phyloP scores from a whole-genome alignment of 2,113 vertebrate species.

The Oceanodroma tethys region DNA sequence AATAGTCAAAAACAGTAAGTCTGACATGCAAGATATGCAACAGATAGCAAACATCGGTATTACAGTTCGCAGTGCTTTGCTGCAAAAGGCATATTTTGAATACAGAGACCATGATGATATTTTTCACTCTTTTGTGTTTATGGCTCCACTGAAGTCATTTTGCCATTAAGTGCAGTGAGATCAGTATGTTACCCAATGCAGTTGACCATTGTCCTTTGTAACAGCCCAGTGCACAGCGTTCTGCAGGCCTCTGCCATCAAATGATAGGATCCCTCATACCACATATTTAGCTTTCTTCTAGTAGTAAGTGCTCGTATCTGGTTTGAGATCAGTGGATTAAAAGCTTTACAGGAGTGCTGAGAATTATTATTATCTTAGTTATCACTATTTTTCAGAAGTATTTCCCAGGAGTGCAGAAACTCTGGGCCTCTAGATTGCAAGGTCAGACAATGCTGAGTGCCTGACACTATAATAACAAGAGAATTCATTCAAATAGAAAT shows the following conservation, averaged over 20 bases:
- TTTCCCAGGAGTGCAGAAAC: background rate
- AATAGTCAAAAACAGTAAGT: background rate
- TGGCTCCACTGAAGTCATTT: background rate
- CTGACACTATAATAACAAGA: background rate
- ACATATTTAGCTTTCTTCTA: background rate
- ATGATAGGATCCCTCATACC: background rate
- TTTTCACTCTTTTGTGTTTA: background rate
- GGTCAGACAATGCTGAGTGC: slow-evolving; percentile 23
- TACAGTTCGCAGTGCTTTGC: background rate
- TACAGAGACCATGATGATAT: background rate
- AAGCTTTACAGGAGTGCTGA: slow-evolving; percentile 48
- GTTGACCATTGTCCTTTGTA: background rate
- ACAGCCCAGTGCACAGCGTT: background rate
- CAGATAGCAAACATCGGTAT: background rate
- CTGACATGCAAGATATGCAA: background rate
- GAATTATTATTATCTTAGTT: slow-evolving; percentile 60
- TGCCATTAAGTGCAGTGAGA: background rate
- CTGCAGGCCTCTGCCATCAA: background rate
- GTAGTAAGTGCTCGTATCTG: slow-evolving; percentile 8
- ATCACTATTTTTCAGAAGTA: slow-evolving; percentile 43
- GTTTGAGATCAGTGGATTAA: slow-evolving; percentile 54
- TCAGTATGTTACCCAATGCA: background rate
- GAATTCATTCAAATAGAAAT: slow-evolving; percentile 15
- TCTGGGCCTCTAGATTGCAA: slow-evolving; percentile 33
- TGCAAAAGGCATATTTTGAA: background rate